These are phyloP conservation scores for Ascidia mentula DNA, from an alignment of 23 tunicate species.

Conservation along the genomic window DNA sequence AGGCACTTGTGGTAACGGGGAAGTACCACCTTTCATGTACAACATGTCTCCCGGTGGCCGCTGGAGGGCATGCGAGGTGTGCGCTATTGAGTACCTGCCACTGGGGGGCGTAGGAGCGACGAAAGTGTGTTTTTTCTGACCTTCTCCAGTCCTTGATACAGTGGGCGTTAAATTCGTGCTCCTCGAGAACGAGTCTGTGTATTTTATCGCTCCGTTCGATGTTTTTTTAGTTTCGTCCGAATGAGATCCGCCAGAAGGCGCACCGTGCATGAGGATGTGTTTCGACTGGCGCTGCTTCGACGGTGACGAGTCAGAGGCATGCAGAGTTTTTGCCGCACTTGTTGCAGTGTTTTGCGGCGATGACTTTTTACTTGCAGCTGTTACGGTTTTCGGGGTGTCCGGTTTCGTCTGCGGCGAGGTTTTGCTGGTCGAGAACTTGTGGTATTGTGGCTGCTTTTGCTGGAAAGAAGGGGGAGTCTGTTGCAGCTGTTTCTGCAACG, in stretches of 20 bases:
- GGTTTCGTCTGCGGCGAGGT: neutral
- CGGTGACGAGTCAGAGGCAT: neutral
- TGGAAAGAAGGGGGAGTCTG: neutral
- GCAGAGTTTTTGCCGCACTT: neutral
- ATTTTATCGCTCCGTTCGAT: neutral
- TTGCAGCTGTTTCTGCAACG: slow-evolving; percentile 16
- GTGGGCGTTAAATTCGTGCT: neutral
- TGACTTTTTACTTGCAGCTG: neutral
- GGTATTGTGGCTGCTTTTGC: neutral
- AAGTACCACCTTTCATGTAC: slow-evolving; percentile 1
- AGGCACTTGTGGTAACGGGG: slow-evolving; percentile 5
- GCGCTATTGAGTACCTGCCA: neutral
- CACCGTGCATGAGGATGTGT: neutral
- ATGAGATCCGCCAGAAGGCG: neutral
- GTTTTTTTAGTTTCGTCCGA: too few species aligned
- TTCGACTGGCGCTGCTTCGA: neutral
- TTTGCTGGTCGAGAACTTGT: too few species aligned
- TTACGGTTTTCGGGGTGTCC: neutral
- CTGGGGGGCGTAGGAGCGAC: neutral
- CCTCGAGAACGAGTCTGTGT: neutral
- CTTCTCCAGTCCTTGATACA: neutral
- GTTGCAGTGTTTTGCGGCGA: neutral
- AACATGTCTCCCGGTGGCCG: neutral
- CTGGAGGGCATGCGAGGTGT: neutral
- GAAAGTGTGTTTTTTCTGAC: neutral